Evolutionary conservation across 2,888 invertebrate genomes (phyloP), one percentile per base, ranked within the genome.

Genomic region (Clistopyga incitator): DNA sequence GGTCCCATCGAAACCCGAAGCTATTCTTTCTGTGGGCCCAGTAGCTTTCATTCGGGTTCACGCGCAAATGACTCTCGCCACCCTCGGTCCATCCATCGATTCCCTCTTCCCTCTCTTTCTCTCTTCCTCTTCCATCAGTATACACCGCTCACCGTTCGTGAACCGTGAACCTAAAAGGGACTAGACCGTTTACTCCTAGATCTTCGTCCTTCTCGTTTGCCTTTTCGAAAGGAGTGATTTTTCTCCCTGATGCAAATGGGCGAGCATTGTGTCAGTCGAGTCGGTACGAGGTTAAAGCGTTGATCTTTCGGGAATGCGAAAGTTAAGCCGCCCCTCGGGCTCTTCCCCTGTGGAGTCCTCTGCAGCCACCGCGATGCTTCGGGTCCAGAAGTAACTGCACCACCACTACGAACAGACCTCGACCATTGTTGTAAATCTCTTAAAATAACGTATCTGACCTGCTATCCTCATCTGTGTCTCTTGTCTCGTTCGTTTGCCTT

Each of bases 391-490:
- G 52, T 29, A 61, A 82, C 38, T 59, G n/a, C 56, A 78, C 56
- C 75, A 42, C 23, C 59, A 71, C 18, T 38, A 18, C 29, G 6
- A 29, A 29, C 29, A 23, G 29, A 18, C n/a, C 18, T 23, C 34
- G 2, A 18, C 84, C 75, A 88, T 90, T 90, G 88, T 90, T 88
- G 87, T 88, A 89, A 89, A 91, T 90, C 90, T 89, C 85, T 90
- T 89, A 86, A 90, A 90, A 91, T 91, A 92, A 91, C 89, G 85
- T 85, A 10, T 29, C 77, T 82, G 88, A 89, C 90, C 89, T 87
- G 89, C 56, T 82, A 74, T 72, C 70, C 79, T 85, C 80, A 79
- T 75, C 82, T 76, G 78, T 71, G 50, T 84, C 83, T 85, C 84
- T 86, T 87, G 86, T 84, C 78, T 78, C 77, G 15, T 2, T 20